A percentile compares a stretch with the other conserved stretches of the same genome.
These are phyloP conservation scores for Fulmarus glacialis DNA, from an alignment of 2,113 vertebrate genomes.

Conservation along the genomic window DNA sequence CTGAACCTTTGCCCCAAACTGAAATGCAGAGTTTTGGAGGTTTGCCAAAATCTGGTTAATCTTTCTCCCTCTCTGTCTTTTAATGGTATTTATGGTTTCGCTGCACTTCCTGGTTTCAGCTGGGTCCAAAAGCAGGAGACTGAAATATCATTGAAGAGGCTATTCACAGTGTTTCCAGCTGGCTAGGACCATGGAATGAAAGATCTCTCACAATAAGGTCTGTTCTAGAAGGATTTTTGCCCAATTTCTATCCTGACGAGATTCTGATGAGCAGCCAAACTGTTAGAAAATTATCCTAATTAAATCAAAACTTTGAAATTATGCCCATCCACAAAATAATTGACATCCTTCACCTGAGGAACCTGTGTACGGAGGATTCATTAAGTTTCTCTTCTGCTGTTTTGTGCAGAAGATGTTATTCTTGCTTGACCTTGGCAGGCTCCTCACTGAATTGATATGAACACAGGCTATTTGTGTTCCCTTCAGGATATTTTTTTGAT, in stretches of 20 bases:
- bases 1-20: conserved; percentile 50
- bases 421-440: not conserved
- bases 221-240: conserved; percentile 42
- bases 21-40: conserved; percentile 40
- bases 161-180: conserved; percentile 60
- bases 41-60: conserved; percentile 57
- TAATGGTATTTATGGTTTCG: conserved; percentile 24
- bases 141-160: conserved; percentile 55
- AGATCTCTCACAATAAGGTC: conserved; percentile 45
- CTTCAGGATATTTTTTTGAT: not conserved
- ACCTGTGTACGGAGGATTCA: not conserved
- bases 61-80: conserved; percentile 43
- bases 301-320: not conserved
- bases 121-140: conserved; percentile 43
- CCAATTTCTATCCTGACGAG: not conserved
- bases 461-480: not conserved
- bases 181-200: conserved; percentile 25
- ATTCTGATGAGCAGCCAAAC: conserved; percentile 44
- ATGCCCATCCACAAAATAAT: not conserved
- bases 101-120: conserved; percentile 46
- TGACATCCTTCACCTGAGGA: not conserved
- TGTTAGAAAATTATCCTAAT: not conserved
- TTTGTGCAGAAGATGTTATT: not conserved
- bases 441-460: not conserved
- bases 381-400: not conserved